Evolutionary conservation across 1,140 invertebrate species (phyloP).

Genomic region (Holotrichia oblita): DNA sequence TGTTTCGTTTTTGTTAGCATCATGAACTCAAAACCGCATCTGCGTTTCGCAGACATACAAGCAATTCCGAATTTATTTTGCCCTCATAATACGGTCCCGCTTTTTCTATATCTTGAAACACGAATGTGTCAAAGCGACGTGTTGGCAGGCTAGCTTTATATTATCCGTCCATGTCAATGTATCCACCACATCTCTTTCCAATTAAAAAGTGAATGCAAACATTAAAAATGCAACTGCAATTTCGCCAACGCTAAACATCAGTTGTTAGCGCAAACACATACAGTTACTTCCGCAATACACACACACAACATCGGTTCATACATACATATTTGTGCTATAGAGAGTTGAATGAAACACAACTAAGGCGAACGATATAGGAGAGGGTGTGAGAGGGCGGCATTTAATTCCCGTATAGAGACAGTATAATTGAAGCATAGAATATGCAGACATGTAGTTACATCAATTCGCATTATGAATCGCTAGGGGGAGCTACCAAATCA

Average conservation of each 20-base stretch:
- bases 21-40: neutral
- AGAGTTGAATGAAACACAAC: neutral
- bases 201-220: neutral
- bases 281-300: neutral
- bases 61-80: neutral
- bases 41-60: neutral
- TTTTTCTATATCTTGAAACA: neutral
- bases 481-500: neutral
- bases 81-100: neutral
- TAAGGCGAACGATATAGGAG: neutral
- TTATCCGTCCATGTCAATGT: neutral
- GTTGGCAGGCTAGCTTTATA: neutral
- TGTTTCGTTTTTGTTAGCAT: neutral
- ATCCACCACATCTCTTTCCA: neutral
- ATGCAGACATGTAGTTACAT: neutral
- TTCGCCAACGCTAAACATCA: neutral
- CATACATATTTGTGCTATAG: neutral
- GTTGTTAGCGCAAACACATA: neutral
- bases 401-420: slow-evolving; percentile 11
- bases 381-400: neutral
- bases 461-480: slow-evolving; percentile 3
- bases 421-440: neutral
- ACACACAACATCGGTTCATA: neutral
- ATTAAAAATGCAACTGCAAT: slow-evolving; percentile 17
- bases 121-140: neutral